Evolutionary conservation across 2,113 vertebrate species (phyloP).

Genomic region (Gasterosteus aculeatus): DNA sequence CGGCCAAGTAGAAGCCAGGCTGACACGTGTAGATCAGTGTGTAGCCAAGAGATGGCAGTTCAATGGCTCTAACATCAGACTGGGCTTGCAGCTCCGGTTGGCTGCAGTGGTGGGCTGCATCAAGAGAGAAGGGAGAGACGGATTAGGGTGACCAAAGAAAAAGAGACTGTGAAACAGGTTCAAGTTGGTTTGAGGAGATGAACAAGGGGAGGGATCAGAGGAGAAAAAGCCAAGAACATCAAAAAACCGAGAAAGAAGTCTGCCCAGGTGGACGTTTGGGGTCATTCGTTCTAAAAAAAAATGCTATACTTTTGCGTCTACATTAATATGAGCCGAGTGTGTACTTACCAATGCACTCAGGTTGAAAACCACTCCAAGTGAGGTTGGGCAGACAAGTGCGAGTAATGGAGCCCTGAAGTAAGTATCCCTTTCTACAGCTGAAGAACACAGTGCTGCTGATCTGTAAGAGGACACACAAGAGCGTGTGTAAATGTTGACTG

Average conservation of each 20-base stretch:
- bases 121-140: not conserved
- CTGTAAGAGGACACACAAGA: constrained; percentile 51
- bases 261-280: not conserved
- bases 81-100: constrained; percentile 92
- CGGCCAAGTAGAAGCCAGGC: constrained; percentile 92
- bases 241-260: not conserved
- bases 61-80: constrained; percentile 92
- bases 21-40: constrained; percentile 98
- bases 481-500: not conserved
- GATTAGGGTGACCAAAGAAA: constrained; percentile 13
- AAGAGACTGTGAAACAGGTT: not conserved
- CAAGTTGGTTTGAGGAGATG: not conserved
- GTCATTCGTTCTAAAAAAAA: not conserved
- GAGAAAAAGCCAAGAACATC: constrained; percentile 4
- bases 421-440: constrained; percentile 94
- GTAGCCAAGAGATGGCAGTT: constrained; percentile 96
- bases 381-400: constrained; percentile 96
- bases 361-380: constrained; percentile 95
- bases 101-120: constrained; percentile 92
- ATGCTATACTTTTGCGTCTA: not conserved
- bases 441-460: constrained; percentile 91
- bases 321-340: not conserved
- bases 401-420: constrained; percentile 95
- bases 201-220: constrained; percentile 2
- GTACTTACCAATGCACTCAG: constrained; percentile 92